Evolutionary conservation across 2,888 invertebrate genomes (phyloP).

Genomic region (Aphelenchoides bicaudatus): DNA sequence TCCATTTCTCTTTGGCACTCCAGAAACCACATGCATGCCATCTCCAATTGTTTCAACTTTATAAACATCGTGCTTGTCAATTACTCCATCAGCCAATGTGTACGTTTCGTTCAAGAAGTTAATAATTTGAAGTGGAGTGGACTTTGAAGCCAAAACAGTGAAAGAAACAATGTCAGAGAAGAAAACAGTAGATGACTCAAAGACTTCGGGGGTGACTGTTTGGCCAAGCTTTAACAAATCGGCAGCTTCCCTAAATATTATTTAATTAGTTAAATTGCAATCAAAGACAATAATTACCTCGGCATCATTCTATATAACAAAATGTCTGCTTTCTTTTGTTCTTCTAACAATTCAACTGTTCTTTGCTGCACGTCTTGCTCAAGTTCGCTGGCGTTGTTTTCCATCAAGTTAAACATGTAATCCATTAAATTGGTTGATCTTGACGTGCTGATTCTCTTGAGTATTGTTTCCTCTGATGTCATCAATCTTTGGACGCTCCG

Average conservation of each 20-base stretch:
- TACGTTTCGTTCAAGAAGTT: conserved; percentile 51
- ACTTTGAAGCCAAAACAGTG: conserved; percentile 47
- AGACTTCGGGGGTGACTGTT: conserved; percentile 50
- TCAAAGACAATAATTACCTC: no score
- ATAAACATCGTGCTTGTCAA: conserved; percentile 51
- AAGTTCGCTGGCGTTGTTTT: conserved; percentile 34
- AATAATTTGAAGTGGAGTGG: conserved; percentile 47
- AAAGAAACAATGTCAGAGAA: conserved; percentile 55
- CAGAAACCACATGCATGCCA: conserved; percentile 47
- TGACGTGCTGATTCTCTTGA: no score
- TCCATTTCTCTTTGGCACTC: conserved; percentile 48
- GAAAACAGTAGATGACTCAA: conserved; percentile 51
- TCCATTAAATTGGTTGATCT: no score
- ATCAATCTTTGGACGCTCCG: neutral
- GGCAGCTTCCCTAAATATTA: conserved; percentile 27
- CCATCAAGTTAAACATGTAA: conserved; percentile 37
- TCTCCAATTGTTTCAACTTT: conserved; percentile 56
- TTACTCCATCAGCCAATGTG: conserved; percentile 49
- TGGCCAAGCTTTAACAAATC: conserved; percentile 42
- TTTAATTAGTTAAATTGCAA: no score
- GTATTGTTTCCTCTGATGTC: no score
- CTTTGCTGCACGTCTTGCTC: conserved; percentile 22
- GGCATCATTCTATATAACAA: conserved; percentile 27
- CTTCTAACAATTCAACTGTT: conserved; percentile 33
- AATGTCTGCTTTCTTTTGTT: conserved; percentile 41